Base-by-base conservation (phyloP, 2,797 vertebrate genomes). In the Lemur catta region DNA sequence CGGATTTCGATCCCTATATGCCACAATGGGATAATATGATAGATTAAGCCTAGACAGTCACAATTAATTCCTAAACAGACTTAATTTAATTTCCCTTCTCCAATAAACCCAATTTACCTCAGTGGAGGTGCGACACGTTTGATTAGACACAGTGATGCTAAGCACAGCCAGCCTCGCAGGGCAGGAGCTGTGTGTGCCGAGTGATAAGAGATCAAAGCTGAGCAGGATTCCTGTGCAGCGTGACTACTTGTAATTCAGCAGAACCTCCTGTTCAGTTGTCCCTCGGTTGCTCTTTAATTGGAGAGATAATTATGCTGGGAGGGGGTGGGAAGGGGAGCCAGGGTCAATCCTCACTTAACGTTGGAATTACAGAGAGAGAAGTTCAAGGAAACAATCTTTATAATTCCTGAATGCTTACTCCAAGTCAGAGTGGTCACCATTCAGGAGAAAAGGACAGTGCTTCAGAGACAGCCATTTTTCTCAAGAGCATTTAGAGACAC, bases 81-180 rank as follows among this genome's bases (percentile, higher is more conserved):
- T 97, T 98, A 98, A 98, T 98, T 98, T 98, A 97, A 98, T 98
- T 98, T 98, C 97, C 75, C 91, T 98, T 98, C 97, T 98, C 96
- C 97, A 97, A 97, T 98, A 98, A 98, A 98, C 96, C 89, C 0
- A 97, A 98, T 98, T 98, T 98, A 98, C 97, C 91, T 98, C 96
- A 82, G 91, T 87, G 89, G 96, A 98, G 95, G 97, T 98, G 93
- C 97, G 98, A 98, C 98, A 98, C 0, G 0, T 98, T 97, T 98
- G 98, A 98, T 98, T 98, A 98, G 97, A 98, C 92, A 97, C 87
- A 90, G 90, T 17, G 52, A 94, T 0, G 50, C 80, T 87, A 65
- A 65, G 61, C 96, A 61, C 92, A 97, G 88, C 92, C 71, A 41
- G 96, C 84, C 93, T 97, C 59, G 28, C 28, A 57, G 52, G 84